Evolutionary conservation across 1,140 invertebrate species (phyloP).

Genomic region (Lepidurus apus): DNA sequence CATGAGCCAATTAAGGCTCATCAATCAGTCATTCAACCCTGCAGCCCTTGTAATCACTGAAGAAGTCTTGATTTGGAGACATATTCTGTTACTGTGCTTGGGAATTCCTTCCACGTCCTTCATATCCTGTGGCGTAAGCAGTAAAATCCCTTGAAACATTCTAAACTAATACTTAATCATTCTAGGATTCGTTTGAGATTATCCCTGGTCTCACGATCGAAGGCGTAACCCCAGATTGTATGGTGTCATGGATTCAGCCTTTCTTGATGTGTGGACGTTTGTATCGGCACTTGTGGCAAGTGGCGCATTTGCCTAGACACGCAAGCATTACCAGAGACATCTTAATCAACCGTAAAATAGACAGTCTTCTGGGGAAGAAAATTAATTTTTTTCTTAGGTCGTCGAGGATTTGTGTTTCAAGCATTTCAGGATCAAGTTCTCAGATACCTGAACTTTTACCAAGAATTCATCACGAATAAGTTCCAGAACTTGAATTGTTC

Average conservation of each 20-base stretch:
- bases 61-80: neutral
- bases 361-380: neutral
- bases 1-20: neutral
- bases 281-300: neutral
- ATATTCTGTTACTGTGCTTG: neutral
- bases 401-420: neutral
- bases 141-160: neutral
- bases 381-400: neutral
- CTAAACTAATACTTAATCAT: neutral
- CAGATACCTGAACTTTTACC: neutral
- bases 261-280: neutral
- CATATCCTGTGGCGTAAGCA: neutral
- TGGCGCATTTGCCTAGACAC: neutral
- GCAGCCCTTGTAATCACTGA: neutral
- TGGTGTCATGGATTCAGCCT: neutral
- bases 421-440: neutral
- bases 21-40: neutral
- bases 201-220: neutral
- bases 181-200: neutral
- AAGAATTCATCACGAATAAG: neutral
- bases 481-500: neutral
- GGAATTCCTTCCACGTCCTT: neutral
- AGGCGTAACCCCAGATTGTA: neutral
- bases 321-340: neutral
- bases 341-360: neutral